These are phyloP conservation scores for Pavo muticus DNA, from an alignment of 2,113 vertebrate genomes.

Conservation along the genomic window DNA sequence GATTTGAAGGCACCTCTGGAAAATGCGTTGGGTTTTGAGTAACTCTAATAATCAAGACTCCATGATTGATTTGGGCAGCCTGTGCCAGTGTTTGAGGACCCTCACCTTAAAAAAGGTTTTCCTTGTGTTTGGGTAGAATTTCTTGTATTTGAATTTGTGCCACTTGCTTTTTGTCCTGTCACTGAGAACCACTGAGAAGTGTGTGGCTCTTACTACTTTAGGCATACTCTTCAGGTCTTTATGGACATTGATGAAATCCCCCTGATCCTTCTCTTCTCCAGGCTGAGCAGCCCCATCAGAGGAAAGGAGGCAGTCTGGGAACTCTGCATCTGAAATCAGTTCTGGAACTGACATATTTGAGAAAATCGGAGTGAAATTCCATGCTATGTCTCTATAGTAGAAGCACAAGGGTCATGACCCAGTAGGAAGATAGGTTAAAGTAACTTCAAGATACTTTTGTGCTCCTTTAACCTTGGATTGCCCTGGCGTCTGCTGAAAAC, in stretches of 20 bases:
- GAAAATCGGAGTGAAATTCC: not conserved
- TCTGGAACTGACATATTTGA: not conserved
- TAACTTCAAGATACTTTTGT: constrained; percentile 4
- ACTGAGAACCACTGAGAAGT: not conserved
- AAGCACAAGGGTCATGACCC: not conserved
- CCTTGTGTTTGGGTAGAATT: not conserved
- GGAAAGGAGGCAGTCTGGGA: not conserved
- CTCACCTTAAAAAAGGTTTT: not conserved
- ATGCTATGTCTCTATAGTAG: not conserved
- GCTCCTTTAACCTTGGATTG: constrained; percentile 32
- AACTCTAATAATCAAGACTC: not conserved
- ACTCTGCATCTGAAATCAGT: not conserved
- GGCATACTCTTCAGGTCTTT: not conserved
- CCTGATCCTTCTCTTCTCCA: not conserved
- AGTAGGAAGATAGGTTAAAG: not conserved
- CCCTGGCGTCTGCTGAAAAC: not conserved
- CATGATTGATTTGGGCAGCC: not conserved
- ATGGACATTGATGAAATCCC: not conserved
- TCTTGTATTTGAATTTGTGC: not conserved
- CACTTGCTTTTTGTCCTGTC: not conserved
- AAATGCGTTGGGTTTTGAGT: not conserved
- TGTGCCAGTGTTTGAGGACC: not conserved
- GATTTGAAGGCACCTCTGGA: not conserved
- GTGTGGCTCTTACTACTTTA: not conserved
- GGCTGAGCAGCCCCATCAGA: not conserved